Conservation (phyloP, 2,797 vertebrate species). For the Orientallactaga sibirica region DNA sequence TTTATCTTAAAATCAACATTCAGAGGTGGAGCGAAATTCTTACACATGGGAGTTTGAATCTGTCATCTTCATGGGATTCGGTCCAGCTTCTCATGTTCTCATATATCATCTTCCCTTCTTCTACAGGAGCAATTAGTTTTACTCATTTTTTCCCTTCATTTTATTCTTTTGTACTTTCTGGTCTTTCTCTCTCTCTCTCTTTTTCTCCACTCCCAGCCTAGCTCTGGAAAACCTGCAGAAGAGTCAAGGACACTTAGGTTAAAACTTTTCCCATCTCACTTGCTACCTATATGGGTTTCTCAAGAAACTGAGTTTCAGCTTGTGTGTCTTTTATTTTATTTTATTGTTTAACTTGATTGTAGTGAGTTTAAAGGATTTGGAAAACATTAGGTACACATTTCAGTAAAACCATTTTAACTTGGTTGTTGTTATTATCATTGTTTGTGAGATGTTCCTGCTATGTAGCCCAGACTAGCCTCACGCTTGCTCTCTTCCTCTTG, state of each 20-base stretch:
- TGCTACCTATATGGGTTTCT: not conserved
- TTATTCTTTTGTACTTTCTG: not conserved
- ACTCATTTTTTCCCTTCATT: not conserved
- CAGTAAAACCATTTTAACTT: not conserved
- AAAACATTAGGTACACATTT: not conserved
- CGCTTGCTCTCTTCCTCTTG: not conserved
- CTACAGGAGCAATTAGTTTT: not conserved
- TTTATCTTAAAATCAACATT: constrained; percentile 53
- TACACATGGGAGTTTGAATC: not conserved
- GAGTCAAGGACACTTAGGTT: constrained; percentile 10
- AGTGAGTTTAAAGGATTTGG: constrained; percentile 5
- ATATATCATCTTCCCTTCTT: not conserved
- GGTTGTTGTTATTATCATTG: not conserved
- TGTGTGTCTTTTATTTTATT: not conserved
- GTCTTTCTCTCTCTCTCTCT: not conserved
- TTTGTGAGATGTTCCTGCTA: not conserved
- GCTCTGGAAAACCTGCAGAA: not conserved
- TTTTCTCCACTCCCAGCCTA: not conserved
- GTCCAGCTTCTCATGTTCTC: not conserved
- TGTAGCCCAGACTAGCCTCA: too few species aligned
- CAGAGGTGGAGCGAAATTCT: not conserved
- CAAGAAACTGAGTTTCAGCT: not conserved
- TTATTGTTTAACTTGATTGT: not conserved
- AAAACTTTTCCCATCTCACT: not conserved
- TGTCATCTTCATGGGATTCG: not conserved